A percentile compares a stretch with the other conserved stretches of the same genome.
Evolutionary conservation across 1,140 invertebrate species (phyloP).

Genomic region (Conus ventricosus): DNA sequence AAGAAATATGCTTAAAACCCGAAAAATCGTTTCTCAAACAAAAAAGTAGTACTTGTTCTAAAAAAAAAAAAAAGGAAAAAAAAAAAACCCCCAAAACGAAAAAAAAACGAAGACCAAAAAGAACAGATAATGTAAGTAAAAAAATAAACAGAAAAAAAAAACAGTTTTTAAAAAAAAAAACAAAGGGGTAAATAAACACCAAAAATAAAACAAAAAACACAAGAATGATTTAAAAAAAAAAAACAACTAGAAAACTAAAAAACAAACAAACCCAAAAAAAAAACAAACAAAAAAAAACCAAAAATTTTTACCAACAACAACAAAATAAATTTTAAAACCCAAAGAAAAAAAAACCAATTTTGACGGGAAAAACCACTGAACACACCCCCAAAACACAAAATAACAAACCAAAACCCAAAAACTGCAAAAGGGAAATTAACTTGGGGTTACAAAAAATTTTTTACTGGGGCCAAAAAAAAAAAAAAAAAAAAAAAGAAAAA

Average conservation of each 20-base stretch:
- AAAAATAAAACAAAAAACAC: slow-evolving; percentile 17
- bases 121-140: background rate
- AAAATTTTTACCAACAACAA: no score
- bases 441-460: no score
- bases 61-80: no score
- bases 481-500: background rate
- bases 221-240: background rate
- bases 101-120: background rate
- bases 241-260: background rate
- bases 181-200: background rate
- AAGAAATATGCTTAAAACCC: no score
- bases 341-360: background rate
- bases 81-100: background rate
- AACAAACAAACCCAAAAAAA: slow-evolving; percentile 33
- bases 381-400: background rate
- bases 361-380: background rate
- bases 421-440: no score
- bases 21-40: no score
- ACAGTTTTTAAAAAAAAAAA: background rate
- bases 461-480: background rate
- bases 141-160: background rate
- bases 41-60: no score
- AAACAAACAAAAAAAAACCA: no score
- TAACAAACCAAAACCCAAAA: background rate
- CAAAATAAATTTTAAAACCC: slow-evolving; percentile 14